phyloP scores from a whole-genome alignment of 2,113 vertebrate genomes.

The Hippocampus barbouri region DNA sequence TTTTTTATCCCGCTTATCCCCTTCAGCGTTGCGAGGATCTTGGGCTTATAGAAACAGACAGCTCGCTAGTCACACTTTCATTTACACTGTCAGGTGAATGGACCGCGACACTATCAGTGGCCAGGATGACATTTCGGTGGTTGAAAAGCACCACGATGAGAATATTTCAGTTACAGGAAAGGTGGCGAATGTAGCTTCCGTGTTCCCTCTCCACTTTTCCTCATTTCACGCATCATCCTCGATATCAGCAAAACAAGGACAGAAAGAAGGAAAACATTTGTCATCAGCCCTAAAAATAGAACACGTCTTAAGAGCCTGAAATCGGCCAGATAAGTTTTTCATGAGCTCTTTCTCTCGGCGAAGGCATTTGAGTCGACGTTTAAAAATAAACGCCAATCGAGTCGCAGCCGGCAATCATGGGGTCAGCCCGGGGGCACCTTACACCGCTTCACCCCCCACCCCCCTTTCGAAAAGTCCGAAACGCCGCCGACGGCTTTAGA shows the following conservation, averaged over 20 bases:
- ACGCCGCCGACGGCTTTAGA: constrained; percentile 39
- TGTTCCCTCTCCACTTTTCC: constrained; percentile 5
- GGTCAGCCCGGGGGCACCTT: constrained; percentile 46
- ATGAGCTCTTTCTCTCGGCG: constrained; percentile 40
- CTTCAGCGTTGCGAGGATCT: too few relatives aligned
- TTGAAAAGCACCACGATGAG: not conserved
- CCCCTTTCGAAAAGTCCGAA: constrained; percentile 30
- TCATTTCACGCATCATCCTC: constrained; percentile 38
- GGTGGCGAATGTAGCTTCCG: not conserved
- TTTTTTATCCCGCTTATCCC: too few relatives aligned
- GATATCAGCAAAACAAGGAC: constrained; percentile 42
- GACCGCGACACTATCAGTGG: not conserved
- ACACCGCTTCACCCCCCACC: constrained; percentile 25
- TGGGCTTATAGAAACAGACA: too few relatives aligned
- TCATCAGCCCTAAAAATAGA: constrained; percentile 57
- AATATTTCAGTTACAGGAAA: not conserved
- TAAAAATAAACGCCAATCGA: constrained; percentile 58
- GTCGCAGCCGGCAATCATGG: constrained; percentile 25
- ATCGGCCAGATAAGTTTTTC: constrained; percentile 57
- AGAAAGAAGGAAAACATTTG: constrained; percentile 32
- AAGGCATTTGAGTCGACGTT: constrained; percentile 39
- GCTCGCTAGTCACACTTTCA: too few relatives aligned
- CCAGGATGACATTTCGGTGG: not conserved
- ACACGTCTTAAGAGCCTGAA: constrained; percentile 54
- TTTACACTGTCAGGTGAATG: not conserved